These are phyloP conservation scores for Mesorhabditis belari DNA, from an alignment of 2,888 invertebrate genomes.

Conservation along the genomic window DNA sequence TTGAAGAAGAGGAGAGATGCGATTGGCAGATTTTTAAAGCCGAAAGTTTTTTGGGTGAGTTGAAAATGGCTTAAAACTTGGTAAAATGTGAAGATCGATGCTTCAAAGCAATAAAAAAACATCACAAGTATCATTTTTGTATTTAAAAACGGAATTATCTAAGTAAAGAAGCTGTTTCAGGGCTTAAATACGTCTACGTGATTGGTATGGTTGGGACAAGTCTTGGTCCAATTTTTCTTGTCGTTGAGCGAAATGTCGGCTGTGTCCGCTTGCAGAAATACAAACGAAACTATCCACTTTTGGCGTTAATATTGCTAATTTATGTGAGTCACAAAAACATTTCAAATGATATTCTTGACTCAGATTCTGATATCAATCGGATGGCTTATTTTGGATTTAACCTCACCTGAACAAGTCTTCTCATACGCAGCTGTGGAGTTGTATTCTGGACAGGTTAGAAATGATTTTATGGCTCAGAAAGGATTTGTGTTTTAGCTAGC, in stretches of 20 bases:
- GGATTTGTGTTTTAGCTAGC: too few relatives aligned
- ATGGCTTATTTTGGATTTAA: neutral
- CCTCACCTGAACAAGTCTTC: neutral
- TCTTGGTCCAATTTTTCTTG: neutral
- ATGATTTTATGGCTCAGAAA: neutral
- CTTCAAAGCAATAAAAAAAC: too few relatives aligned
- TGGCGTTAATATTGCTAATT: neutral
- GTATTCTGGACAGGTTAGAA: neutral
- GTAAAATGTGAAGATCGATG: too few relatives aligned
- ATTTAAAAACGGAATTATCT: too few relatives aligned
- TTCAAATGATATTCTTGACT: neutral
- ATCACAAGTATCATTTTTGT: too few relatives aligned
- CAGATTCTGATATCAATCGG: neutral
- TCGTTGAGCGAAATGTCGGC: neutral
- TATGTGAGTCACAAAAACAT: neutral
- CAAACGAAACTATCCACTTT: neutral
- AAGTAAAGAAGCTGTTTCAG: too few relatives aligned
- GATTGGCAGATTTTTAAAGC: neutral
- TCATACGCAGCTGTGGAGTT: neutral
- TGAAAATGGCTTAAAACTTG: too few relatives aligned
- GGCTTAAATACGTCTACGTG: neutral
- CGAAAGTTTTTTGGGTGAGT: neutral
- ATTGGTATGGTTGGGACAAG: neutral
- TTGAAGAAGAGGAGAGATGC: neutral
- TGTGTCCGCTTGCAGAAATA: neutral